Evolutionary conservation across 2,797 vertebrate species (phyloP), one percentile per base, ranked within the genome.

Genomic region (Platalea minor): DNA sequence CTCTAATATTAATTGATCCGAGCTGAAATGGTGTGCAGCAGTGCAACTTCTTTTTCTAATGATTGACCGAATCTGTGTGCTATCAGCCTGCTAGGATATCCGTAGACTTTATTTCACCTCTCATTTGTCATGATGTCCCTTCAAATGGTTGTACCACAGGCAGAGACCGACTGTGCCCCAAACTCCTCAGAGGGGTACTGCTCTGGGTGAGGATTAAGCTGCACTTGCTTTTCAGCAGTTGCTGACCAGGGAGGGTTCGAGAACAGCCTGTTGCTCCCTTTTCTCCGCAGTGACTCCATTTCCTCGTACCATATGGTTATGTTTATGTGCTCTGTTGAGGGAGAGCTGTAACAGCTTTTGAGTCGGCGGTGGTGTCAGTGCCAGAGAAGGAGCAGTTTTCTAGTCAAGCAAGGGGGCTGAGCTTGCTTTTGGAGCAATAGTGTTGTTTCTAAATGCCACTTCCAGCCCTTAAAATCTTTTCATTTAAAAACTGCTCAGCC

Each of bases 311-410:
- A 85, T 95, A 80, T 89, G 72, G 68, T 94, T 94, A 76, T 78
- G 73, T 92, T 94, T 92, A 81, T 72, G 51, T 50, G 61, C 37
- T 76, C 41, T 80, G 28, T 54, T 89, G 54, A 91, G 72, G 35
- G 17, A 92, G 46, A 81, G 64, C 59, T 94, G 26, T 75, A 89
- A 63, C 69, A 72, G 78, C 85, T 89, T 93, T 95, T 83, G 92
- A 75, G 84, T 80, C 16, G 1, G n/a, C 2, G 1, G 43, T 64
- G 37, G 81, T 92, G 90, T 93, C 56, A 51, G 35, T 87, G 29
- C 63, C 70, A 29, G 28, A 80, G 72, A 93, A 93, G n/a, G 33
- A 81, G 24, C 35, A 41, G 45, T 67, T 85, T 85, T 78, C 45
- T 41, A 61, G 48, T 54, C 50, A 46, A 79, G 51, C 25, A 56